Evolutionary conservation across 2,113 vertebrate species (phyloP).

Genomic region (Percopsis transmontana): DNA sequence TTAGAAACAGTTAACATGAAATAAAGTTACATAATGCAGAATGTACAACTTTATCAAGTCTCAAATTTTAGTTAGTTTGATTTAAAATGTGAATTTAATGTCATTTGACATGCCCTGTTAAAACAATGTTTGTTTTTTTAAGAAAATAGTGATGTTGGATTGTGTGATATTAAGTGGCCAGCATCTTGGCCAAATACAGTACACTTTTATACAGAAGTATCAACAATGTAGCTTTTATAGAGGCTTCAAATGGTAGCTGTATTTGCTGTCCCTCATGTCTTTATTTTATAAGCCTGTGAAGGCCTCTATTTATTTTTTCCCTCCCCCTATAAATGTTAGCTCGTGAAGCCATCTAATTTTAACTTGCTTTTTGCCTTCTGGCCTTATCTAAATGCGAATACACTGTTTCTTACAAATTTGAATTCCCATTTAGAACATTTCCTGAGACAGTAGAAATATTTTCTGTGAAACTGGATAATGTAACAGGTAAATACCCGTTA

Average conservation of each 20-base stretch:
- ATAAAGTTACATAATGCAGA: conserved; percentile 48
- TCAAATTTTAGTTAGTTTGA: too few relatives aligned
- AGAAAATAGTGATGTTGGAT: conserved; percentile 32
- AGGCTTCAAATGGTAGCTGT: conserved; percentile 11
- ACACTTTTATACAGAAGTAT: conserved; percentile 10
- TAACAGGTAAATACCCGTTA: conserved; percentile 39
- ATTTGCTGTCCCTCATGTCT: conserved; percentile 16
- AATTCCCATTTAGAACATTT: conserved; percentile 22
- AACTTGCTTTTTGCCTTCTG: conserved; percentile 50
- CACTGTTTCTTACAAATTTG: neutral
- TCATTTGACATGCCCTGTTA: conserved; percentile 48
- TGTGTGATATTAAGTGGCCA: conserved; percentile 12
- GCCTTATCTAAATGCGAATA: conserved; percentile 38
- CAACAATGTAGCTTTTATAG: conserved; percentile 25
- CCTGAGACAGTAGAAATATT: conserved; percentile 24
- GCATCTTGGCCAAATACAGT: neutral
- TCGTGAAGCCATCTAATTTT: conserved; percentile 18
- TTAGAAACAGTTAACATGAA: conserved; percentile 26
- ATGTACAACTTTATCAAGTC: conserved; percentile 43
- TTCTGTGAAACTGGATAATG: conserved; percentile 38
- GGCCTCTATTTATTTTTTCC: neutral
- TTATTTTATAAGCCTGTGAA: conserved; percentile 15
- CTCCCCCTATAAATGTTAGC: neutral
- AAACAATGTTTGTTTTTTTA: conserved; percentile 54
- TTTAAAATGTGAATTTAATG: conserved; percentile 58